phyloP scores from a whole-genome alignment of 2,797 vertebrate species.

The Sitta carolinensis region DNA sequence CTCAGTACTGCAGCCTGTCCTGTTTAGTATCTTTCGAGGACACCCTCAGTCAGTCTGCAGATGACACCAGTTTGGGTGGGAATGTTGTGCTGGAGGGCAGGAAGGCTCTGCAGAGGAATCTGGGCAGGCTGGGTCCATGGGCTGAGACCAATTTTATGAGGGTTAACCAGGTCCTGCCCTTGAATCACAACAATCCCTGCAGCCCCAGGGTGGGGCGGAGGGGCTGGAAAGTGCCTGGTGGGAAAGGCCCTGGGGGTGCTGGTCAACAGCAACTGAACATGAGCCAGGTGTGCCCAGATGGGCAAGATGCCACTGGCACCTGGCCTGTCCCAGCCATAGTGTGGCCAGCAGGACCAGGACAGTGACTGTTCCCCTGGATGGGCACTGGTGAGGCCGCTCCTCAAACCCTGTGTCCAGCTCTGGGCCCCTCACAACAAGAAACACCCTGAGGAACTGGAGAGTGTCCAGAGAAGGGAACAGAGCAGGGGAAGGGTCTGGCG shows the following conservation, averaged over 20 bases:
- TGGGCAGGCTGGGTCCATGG: background rate
- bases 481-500: background rate
- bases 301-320: background rate
- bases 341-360: background rate
- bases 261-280: background rate
- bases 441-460: background rate
- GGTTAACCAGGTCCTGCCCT: rapidly evolving
- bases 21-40: background rate
- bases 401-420: background rate
- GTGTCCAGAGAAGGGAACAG: rapidly evolving
- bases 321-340: background rate
- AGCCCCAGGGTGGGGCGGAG: background rate
- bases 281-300: background rate
- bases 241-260: background rate
- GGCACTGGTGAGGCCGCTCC: background rate
- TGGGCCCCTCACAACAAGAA: background rate
- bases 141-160: rapidly evolving
- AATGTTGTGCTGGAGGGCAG: background rate
- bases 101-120: background rate
- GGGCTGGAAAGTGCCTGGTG: background rate
- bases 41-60: background rate
- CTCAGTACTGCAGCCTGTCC: background rate
- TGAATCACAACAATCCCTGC: background rate
- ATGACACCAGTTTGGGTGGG: background rate
- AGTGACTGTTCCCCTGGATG: rapidly evolving